Evolutionary conservation across 2,888 invertebrate genomes (phyloP).

Genomic region (Holacanthella duospinosa): DNA sequence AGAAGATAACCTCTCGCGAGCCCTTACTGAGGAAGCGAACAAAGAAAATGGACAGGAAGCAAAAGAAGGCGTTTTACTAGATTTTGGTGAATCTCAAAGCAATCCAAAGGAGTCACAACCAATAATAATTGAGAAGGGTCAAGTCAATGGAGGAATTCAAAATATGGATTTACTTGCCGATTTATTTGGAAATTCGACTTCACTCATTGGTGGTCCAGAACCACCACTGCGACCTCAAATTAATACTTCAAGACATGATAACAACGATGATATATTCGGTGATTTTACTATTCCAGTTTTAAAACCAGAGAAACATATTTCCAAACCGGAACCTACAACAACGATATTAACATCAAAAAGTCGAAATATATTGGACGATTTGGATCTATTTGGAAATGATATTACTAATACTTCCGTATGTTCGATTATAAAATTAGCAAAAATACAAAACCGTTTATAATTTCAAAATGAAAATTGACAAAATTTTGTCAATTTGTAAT

Average conservation of each 20-base stretch:
- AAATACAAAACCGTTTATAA: no score
- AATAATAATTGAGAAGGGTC: not conserved
- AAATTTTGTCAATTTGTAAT: not conserved
- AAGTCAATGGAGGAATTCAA: not conserved
- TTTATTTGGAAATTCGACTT: slow-evolving; percentile 19
- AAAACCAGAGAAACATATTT: not conserved
- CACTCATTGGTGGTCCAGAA: slow-evolving; percentile 1
- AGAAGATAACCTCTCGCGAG: not conserved
- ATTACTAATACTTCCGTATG: not conserved
- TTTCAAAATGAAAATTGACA: not conserved
- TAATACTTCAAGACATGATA: not conserved
- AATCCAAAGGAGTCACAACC: not conserved
- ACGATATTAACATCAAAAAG: not conserved
- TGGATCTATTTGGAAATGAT: not conserved
- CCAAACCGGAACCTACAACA: not conserved
- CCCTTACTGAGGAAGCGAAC: not conserved
- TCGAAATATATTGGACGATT: not conserved
- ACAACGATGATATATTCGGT: slow-evolving; percentile 5
- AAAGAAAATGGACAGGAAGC: not conserved
- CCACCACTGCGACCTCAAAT: not conserved
- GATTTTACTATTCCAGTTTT: not conserved
- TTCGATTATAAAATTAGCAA: no score
- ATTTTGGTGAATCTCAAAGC: not conserved
- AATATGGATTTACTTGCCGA: slow-evolving; percentile 25
- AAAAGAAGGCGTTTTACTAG: not conserved